A percentile compares a stretch with the other conserved stretches of the same genome.
phyloP scores from a whole-genome alignment of 2,888 invertebrate genomes.

The Lepetodrilus schrolli region DNA sequence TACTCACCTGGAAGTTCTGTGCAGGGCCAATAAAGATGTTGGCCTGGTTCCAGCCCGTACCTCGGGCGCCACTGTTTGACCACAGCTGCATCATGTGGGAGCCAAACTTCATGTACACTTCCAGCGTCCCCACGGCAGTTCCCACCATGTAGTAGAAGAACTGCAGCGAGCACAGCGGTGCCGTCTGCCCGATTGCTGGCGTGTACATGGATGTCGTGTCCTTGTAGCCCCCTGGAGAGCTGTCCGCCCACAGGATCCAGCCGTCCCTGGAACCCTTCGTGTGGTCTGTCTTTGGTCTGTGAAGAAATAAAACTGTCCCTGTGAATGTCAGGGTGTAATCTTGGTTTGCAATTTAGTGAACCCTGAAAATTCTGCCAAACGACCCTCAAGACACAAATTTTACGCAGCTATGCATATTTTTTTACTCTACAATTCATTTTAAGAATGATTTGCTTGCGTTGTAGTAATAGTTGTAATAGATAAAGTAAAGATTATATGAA shows the following conservation, averaged over 20 bases:
- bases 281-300: constrained; percentile 47
- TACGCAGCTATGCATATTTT: no score
- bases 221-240: constrained; percentile 49
- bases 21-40: constrained; percentile 57
- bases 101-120: constrained; percentile 41
- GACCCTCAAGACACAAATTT: no score
- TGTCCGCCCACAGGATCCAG: constrained; percentile 59
- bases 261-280: constrained; percentile 45
- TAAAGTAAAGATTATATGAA: no score
- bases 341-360: no score
- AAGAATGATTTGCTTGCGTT: no score
- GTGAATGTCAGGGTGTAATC: no score
- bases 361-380: no score
- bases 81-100: constrained; percentile 45
- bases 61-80: constrained; percentile 48
- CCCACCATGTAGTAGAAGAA: constrained; percentile 64
- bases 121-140: constrained; percentile 48
- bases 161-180: constrained; percentile 59
- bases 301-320: no score
- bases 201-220: constrained; percentile 53
- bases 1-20: constrained; percentile 41
- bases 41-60: constrained; percentile 49
- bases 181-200: constrained; percentile 50
- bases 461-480: no score
- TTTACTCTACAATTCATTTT: no score